Evolutionary conservation across 2,888 invertebrate species (phyloP).

Genomic region (Atrina japonica): DNA sequence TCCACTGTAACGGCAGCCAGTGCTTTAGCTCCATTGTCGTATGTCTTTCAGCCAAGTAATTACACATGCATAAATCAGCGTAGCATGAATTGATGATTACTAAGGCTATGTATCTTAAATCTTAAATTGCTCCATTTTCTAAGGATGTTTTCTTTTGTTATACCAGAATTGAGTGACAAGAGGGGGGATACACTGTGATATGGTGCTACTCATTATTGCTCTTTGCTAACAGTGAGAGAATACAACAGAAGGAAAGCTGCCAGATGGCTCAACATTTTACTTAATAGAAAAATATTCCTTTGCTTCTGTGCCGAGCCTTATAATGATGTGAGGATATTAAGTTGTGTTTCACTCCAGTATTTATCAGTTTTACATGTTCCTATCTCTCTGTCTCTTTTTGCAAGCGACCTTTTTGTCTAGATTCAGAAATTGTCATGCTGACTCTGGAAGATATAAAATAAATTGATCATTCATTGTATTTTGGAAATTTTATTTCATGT

Average conservation of each 20-base stretch:
- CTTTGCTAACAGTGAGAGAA: slow-evolving; percentile 10
- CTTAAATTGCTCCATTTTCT: slow-evolving; percentile 36
- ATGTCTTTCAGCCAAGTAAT: slow-evolving; percentile 41
- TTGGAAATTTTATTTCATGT: too few species aligned
- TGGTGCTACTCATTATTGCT: slow-evolving; percentile 8
- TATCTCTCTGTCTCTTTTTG: too few species aligned
- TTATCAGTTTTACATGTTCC: too few species aligned
- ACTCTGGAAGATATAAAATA: too few species aligned
- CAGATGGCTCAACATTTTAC: slow-evolving; percentile 29
- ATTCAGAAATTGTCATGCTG: too few species aligned
- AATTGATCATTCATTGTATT: too few species aligned
- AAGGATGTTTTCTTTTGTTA: slow-evolving; percentile 26
- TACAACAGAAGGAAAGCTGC: slow-evolving; percentile 17
- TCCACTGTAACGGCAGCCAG: neutral
- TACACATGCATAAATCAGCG: slow-evolving; percentile 47
- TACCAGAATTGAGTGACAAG: slow-evolving; percentile 26
- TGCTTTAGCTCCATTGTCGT: slow-evolving; percentile 29
- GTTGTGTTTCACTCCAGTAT: too few species aligned
- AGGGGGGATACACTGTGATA: slow-evolving; percentile 23
- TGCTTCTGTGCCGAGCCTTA: neutral
- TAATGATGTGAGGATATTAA: slow-evolving; percentile 7
- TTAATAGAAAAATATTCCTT: slow-evolving; percentile 23
- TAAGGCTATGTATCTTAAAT: slow-evolving; percentile 30
- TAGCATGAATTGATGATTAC: slow-evolving; percentile 38
- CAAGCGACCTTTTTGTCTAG: too few species aligned